Evolutionary conservation across 2,888 invertebrate species (phyloP), one percentile per base, ranked within the genome.

Genomic region (Vesta saturnalis): DNA sequence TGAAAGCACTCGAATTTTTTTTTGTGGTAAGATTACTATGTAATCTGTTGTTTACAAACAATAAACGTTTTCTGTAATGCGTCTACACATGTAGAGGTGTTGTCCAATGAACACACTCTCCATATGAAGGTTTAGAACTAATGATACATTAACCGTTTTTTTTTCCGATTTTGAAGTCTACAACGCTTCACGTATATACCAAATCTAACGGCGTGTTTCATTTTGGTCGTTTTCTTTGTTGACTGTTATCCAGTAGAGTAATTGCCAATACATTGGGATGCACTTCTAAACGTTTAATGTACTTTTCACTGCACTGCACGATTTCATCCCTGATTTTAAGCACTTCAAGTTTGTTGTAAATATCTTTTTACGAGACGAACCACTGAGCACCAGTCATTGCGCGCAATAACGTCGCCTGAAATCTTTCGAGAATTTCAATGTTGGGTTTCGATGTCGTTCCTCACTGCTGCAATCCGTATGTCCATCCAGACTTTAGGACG

Each of bases 401-500:
- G 10, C 30, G 30, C 30, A 30, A 10, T 30, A 30, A 4, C 10
- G 4, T 4, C 30, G 30, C 10, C 30, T 30, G 30, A 10, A 30
- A 30, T 30, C 30, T 30, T 30, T 30, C 30, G 30, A 30, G 30
- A 30, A 30, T 30, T 30, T 4, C 30, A 6, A 6, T 30, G 30
- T 30, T 30, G 30, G 30, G 10, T 30, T 30, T 30, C 10, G 30
- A 10, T 30, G 30, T 30, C 22, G 16, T 14, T 15, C 47, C 14
- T 5, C 47, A 47, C n/a, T 30, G 43, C 43, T 43, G 30, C 14
- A 43, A 12, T 14, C 12, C 43, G 12, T 12, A 8, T 3, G 43
- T 62, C 55, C 62, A 62, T 39, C 30, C 23, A n/a, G 55, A 39
- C 19, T 61, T 61, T 10, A 61, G 8, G 23, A 23, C 54, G 18